Percentiles rank a stretch among this genome's conserved stretches.
phyloP scores from a whole-genome alignment of 2,797 vertebrate genomes.

The Sciurus carolinensis region DNA sequence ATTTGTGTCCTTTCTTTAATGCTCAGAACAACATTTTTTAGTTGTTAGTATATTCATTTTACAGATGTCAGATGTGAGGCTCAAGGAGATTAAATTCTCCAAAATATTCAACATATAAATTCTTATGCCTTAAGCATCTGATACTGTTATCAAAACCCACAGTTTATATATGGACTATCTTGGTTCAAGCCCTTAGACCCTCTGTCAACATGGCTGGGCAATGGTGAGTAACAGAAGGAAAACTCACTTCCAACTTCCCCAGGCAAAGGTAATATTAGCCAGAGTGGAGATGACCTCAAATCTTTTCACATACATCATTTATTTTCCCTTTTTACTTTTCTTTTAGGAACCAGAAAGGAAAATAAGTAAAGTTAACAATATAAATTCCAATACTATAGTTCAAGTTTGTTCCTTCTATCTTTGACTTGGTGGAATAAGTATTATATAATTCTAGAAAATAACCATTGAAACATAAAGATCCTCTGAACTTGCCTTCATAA shows the following conservation, averaged over 20 bases:
- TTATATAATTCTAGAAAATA: neutral
- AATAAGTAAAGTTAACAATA: neutral
- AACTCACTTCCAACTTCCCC: neutral
- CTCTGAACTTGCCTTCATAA: neutral
- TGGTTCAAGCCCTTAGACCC: neutral
- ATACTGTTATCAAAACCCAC: constrained; percentile 4
- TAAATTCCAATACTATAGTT: neutral
- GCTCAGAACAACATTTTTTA: neutral
- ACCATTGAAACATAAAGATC: neutral
- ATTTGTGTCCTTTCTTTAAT: neutral
- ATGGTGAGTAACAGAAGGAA: neutral
- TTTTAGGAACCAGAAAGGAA: neutral
- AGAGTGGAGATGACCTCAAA: neutral
- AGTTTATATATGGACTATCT: neutral
- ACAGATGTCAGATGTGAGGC: neutral
- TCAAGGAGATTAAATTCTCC: constrained; percentile 46
- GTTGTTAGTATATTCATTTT: neutral
- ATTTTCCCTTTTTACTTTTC: constrained; percentile 20
- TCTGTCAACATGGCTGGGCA: neutral
- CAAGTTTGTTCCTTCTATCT: neutral
- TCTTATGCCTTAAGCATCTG: neutral
- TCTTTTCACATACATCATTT: neutral
- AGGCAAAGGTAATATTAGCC: neutral
- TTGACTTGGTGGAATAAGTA: neutral
- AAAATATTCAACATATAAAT: neutral